phyloP scores from a whole-genome alignment of 1,140 invertebrate genomes.

The Proctacanthus coquilletti region DNA sequence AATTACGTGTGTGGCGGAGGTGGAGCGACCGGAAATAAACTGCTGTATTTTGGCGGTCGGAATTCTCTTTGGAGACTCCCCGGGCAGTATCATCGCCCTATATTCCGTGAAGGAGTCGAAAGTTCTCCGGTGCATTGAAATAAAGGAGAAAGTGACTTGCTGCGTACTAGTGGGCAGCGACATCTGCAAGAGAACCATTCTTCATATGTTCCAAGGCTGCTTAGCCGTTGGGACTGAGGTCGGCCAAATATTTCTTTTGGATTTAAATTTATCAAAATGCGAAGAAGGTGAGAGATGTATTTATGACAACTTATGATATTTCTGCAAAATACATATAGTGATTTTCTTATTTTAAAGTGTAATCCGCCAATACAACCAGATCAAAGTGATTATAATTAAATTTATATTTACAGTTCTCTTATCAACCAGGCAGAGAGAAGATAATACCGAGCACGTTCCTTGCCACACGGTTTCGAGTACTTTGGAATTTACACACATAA shows the following conservation, averaged over 20 bases:
- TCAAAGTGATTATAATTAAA: background rate
- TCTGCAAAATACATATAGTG: background rate
- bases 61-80: slow-evolving; percentile 2
- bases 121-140: background rate
- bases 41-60: slow-evolving; percentile 5
- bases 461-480: background rate
- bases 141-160: background rate
- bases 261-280: slow-evolving; percentile 11
- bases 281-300: slow-evolving; percentile 7
- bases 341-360: slow-evolving; percentile 5
- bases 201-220: slow-evolving; percentile 11
- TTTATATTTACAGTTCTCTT: background rate
- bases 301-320: background rate
- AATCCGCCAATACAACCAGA: background rate
- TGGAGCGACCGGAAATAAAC: slow-evolving; percentile 5
- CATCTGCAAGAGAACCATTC: background rate
- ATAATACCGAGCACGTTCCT: background rate
- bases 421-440: background rate
- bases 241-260: slow-evolving; percentile 16
- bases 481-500: background rate
- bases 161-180: background rate
- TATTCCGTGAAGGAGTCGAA: slow-evolving; percentile 10
- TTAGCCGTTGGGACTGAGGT: slow-evolving; percentile 14
- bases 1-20: slow-evolving; percentile 8
- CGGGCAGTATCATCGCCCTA: background rate